phyloP scores from a whole-genome alignment of 1,140 invertebrate species.

The Drosophila kohkoa region DNA sequence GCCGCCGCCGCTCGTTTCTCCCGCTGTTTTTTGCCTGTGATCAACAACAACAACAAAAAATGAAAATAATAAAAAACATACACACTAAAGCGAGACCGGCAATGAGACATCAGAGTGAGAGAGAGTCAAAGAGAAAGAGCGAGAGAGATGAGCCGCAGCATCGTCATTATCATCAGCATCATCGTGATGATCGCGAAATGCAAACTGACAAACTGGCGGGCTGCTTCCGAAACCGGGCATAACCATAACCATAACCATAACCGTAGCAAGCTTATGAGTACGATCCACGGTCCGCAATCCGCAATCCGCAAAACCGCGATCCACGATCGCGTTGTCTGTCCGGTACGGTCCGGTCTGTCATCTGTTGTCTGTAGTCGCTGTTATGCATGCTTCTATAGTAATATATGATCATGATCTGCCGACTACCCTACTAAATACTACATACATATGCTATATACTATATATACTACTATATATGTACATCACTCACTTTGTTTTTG shows the following conservation, averaged over 20 bases:
- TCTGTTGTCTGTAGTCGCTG: constrained; percentile 8
- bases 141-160: constrained; percentile 19
- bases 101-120: constrained; percentile 2
- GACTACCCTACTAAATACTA: constrained; percentile 1
- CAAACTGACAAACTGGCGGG: constrained; percentile 20
- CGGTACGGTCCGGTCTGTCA: constrained; percentile 7
- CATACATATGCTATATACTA: constrained; percentile 13
- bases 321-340: constrained; percentile 1
- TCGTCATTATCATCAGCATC: constrained; percentile 39
- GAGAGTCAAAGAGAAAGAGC: background rate
- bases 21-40: constrained; percentile 11
- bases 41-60: constrained; percentile 2
- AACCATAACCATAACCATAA: constrained; percentile 66
- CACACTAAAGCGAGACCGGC: constrained; percentile 20
- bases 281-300: background rate
- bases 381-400: constrained; percentile 11
- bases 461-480: constrained; percentile 12
- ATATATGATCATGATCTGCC: constrained; percentile 33
- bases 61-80: background rate
- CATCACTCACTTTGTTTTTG: constrained; percentile 69
- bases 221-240: constrained; percentile 73
- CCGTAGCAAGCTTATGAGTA: constrained; percentile 42
- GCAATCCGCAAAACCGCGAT: no score
- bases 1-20: background rate
- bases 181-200: constrained; percentile 28